phyloP scores from a whole-genome alignment of 2,888 invertebrate species.

The Dynastes hyllus region DNA sequence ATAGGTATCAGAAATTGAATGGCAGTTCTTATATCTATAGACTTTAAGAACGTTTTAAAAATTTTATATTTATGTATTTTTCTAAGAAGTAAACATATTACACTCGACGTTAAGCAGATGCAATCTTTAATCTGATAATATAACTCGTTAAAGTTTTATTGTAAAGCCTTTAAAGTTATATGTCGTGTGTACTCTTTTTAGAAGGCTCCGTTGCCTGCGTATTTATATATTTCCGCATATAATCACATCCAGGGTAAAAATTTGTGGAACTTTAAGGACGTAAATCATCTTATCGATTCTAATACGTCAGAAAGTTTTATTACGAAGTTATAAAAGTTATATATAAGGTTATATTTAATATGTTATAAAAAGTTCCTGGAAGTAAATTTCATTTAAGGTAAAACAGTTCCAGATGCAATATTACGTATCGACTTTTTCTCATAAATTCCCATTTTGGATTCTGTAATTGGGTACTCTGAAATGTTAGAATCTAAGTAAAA shows the following conservation, averaged over 20 bases:
- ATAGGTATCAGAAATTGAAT: too few relatives aligned
- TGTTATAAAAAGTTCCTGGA: slow-evolving; percentile 35
- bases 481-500: slow-evolving; percentile 8
- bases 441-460: slow-evolving; percentile 4
- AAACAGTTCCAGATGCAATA: slow-evolving; percentile 22
- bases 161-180: slow-evolving; percentile 13
- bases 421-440: slow-evolving; percentile 28
- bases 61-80: not conserved
- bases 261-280: slow-evolving; percentile 40
- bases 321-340: slow-evolving; percentile 47
- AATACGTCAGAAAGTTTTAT: slow-evolving; percentile 51
- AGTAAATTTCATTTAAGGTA: slow-evolving; percentile 34
- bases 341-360: slow-evolving; percentile 44
- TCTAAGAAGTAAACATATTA: slow-evolving; percentile 6
- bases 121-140: slow-evolving; percentile 31
- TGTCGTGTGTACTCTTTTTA: not conserved
- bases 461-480: slow-evolving; percentile 13
- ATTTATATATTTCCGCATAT: slow-evolving; percentile 32
- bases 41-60: too few relatives aligned
- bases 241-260: slow-evolving; percentile 37
- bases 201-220: not conserved
- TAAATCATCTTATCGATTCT: slow-evolving; percentile 50
- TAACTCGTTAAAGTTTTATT: slow-evolving; percentile 34
- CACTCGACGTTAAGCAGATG: slow-evolving; percentile 1
- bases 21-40: too few relatives aligned